These are phyloP conservation scores for Nomada ruficornis DNA, from an alignment of 2,888 invertebrate species.

Conservation along the genomic window DNA sequence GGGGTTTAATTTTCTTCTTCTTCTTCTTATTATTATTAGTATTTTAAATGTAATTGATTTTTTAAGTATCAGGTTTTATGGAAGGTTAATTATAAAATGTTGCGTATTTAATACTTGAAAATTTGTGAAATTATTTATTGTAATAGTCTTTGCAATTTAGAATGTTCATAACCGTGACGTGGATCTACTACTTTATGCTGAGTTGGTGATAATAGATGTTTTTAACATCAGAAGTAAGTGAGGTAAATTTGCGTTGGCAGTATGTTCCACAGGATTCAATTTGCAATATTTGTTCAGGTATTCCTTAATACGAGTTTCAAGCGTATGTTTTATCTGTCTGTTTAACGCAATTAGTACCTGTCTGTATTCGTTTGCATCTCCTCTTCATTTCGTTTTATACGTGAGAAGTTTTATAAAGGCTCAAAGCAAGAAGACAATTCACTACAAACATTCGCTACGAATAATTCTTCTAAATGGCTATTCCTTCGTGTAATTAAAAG, in stretches of 20 bases:
- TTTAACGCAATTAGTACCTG: not conserved
- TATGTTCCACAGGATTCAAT: not conserved
- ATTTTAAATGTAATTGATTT: not conserved
- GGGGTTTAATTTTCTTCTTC: too few relatives aligned
- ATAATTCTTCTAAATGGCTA: too few relatives aligned
- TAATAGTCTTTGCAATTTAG: not conserved
- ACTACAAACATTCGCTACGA: too few relatives aligned
- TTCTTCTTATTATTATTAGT: too few relatives aligned
- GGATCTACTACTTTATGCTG: not conserved
- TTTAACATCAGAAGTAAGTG: not conserved
- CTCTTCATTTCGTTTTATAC: too few relatives aligned
- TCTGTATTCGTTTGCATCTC: not conserved
- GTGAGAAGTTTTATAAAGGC: too few relatives aligned
- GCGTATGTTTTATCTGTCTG: not conserved
- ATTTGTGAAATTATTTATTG: not conserved
- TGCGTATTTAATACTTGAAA: not conserved
- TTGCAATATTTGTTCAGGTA: constrained; percentile 5
- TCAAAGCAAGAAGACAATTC: too few relatives aligned
- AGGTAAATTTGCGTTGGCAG: not conserved
- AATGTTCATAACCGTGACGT: not conserved
- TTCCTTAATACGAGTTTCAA: not conserved
- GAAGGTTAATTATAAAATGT: not conserved
- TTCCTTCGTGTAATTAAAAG: too few relatives aligned
- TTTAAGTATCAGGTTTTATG: not conserved
- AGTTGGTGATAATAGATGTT: not conserved